These are phyloP conservation scores for Dysmachus trigonus DNA, from an alignment of 2,888 invertebrate species.

Conservation along the genomic window DNA sequence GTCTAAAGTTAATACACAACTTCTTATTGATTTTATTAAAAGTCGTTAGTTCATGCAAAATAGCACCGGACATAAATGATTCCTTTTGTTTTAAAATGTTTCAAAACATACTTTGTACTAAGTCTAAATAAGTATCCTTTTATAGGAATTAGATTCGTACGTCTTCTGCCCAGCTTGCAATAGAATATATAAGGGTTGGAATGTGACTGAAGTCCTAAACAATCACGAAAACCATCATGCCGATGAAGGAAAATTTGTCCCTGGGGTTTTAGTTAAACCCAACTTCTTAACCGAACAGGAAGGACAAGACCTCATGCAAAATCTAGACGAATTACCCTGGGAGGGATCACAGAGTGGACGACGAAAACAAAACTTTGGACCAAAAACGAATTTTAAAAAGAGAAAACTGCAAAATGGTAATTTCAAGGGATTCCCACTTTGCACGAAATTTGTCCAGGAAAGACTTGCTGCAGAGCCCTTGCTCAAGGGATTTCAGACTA, in stretches of 20 bases:
- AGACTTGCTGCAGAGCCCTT: constrained; percentile 72
- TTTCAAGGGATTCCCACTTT: constrained; percentile 89
- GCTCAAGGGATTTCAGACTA: constrained; percentile 78
- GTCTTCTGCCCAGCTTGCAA: constrained; percentile 82
- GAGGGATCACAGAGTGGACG: constrained; percentile 93
- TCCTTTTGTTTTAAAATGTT: too few relatives aligned
- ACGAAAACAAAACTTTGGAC: constrained; percentile 97
- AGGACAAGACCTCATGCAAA: constrained; percentile 71
- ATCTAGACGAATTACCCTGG: constrained; percentile 86
- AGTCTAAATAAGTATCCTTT: too few relatives aligned
- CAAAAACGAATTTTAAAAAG: constrained; percentile 98
- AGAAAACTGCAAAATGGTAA: constrained; percentile 78
- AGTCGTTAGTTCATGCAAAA: too few relatives aligned
- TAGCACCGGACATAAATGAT: too few relatives aligned
- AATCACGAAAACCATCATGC: not conserved
- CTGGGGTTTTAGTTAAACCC: constrained; percentile 74
- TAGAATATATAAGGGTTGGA: constrained; percentile 80
- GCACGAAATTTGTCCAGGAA: constrained; percentile 80
- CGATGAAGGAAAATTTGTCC: constrained; percentile 61
- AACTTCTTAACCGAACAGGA: constrained; percentile 81
- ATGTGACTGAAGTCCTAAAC: constrained; percentile 66
- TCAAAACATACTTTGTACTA: too few relatives aligned
- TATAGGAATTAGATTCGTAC: constrained; percentile 69
- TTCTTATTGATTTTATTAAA: too few relatives aligned
- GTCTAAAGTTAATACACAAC: too few relatives aligned